A percentile compares a stretch with the other conserved stretches of the same genome.
phyloP scores from a whole-genome alignment of 1,140 invertebrate species.

The Frieseomelitta varia region DNA sequence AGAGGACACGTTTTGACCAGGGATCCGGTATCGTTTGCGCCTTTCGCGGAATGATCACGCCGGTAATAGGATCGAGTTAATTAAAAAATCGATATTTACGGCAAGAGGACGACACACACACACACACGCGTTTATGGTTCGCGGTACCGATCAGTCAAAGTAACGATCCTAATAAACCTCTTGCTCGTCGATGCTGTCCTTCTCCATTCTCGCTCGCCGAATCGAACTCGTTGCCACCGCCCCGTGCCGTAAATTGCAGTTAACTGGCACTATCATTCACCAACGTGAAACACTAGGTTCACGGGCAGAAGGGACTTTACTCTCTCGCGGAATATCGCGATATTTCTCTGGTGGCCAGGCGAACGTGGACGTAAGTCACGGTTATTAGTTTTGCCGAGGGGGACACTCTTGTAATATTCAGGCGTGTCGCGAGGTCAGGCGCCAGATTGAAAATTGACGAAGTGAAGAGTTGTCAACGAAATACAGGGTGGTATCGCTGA shows the following conservation, averaged over 20 bases:
- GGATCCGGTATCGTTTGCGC: too few relatives aligned
- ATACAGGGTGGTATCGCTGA: too few relatives aligned
- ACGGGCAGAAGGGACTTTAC: neutral
- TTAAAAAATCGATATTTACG: constrained; percentile 40
- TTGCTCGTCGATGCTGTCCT: neutral
- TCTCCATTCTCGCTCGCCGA: too few relatives aligned
- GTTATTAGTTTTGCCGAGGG: too few relatives aligned
- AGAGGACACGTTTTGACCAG: too few relatives aligned
- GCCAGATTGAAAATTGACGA: too few relatives aligned
- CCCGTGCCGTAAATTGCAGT: neutral
- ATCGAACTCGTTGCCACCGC: neutral
- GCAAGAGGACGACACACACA: neutral
- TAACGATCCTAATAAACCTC: constrained; percentile 38
- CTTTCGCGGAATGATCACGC: neutral
- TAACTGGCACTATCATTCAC: neutral
- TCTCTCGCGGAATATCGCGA: neutral
- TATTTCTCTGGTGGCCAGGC: too few relatives aligned
- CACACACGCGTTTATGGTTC: neutral
- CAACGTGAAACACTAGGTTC: neutral
- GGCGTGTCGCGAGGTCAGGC: too few relatives aligned
- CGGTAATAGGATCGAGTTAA: constrained; percentile 22
- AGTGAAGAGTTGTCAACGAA: too few relatives aligned
- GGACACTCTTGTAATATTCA: too few relatives aligned
- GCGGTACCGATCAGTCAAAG: neutral
- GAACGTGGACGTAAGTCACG: too few relatives aligned